Evolutionary conservation across 2,113 vertebrate species (phyloP), one percentile per base, ranked within the genome.

Genomic region (Nesogale talazaci): DNA sequence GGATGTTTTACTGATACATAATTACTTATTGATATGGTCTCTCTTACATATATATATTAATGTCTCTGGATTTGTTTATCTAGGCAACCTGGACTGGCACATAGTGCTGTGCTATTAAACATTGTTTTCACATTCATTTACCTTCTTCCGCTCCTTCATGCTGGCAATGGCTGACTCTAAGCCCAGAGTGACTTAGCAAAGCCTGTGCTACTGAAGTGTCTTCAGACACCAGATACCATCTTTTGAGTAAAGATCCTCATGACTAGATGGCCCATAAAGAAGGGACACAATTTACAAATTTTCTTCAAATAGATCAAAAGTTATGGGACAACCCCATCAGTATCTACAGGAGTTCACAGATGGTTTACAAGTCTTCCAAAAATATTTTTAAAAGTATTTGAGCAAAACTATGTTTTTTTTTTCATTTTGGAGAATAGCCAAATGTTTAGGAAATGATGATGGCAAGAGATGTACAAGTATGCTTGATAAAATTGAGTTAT

Each of bases 321-420:
- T 52, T 31, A 27, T 38, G 14, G 57, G 31, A 1, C 38, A 72
- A 36, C 69, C 82, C 25, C 76, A 22, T 88, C 65, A 63, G 69
- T 84, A 56, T 34, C 80, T 92, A n/a, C 34, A 20, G 31, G 56
- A 52, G 46, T 38, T 83, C 56, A 65, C 69, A 79, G 52, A 86
- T 75, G 69, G 9, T 57, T 89, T 84, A 69, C 9, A 83, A 2
- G 22, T 25, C 83, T 92, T 93, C 14, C 46, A 52, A 52, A 52
- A 52, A 52, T 90, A 52, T 93, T 95, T 59, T 76, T 69, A 52
- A 29, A 42, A 56, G n/a, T 6, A 70, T 61, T 89, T 83, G 23
- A 92, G 65, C 57, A 65, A 80, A 92, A 89, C 76, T 36, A 59
- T n/a, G 22, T 75, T 83, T 22, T 57, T 94, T 10, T 3, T 83